phyloP scores from a whole-genome alignment of 1,140 invertebrate genomes.

The Lepidostoma basale region DNA sequence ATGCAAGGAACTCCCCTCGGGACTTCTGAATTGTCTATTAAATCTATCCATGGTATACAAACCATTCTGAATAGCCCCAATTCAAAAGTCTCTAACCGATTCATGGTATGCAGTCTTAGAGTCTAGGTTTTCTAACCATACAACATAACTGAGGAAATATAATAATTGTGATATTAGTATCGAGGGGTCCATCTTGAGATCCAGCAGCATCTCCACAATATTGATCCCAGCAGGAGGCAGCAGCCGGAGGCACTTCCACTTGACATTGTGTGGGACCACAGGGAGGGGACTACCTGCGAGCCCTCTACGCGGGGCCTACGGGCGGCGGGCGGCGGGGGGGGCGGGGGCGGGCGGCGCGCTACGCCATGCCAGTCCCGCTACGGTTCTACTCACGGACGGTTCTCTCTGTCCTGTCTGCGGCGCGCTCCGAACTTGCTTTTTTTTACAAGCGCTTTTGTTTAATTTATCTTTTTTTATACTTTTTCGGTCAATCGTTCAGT shows the following conservation, averaged over 20 bases:
- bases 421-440: not conserved
- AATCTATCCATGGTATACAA: too few species aligned
- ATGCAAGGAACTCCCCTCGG: too few species aligned
- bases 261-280: not conserved
- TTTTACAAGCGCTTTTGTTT: not conserved
- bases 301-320: not conserved
- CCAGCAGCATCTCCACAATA: not conserved
- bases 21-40: too few species aligned
- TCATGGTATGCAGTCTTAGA: too few species aligned
- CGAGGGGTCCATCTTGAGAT: too few species aligned
- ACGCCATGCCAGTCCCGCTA: conserved; percentile 25
- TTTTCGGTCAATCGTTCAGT: conserved; percentile 5
- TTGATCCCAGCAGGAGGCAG: not conserved
- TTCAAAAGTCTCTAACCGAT: too few species aligned
- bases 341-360: conserved; percentile 5
- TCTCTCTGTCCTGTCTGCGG: not conserved
- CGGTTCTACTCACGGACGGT: conserved; percentile 26
- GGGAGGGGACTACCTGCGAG: not conserved
- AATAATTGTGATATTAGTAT: too few species aligned
- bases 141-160: too few species aligned
- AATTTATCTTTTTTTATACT: too few species aligned
- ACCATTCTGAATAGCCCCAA: too few species aligned
- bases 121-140: too few species aligned
- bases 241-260: not conserved
- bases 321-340: not conserved